Conservation (phyloP, 2,888 invertebrate species). For the Odontothrips loti region DNA sequence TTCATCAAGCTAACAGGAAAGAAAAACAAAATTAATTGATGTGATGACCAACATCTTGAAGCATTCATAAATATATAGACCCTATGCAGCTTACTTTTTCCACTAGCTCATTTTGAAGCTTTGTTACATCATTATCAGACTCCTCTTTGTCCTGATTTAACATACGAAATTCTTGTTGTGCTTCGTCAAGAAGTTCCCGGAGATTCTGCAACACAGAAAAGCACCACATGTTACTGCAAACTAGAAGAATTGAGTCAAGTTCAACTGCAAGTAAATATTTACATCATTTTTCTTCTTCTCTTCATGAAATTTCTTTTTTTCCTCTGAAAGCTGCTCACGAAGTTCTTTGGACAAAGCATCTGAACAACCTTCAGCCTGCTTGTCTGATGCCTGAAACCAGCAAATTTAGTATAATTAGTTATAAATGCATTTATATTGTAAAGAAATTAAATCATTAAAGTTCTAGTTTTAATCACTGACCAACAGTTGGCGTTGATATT, state of each 20-base stretch:
- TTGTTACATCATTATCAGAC: neutral
- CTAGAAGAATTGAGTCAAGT: neutral
- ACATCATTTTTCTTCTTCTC: neutral
- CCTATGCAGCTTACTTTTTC: neutral
- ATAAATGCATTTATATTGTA: neutral
- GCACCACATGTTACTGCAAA: neutral
- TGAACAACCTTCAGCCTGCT: neutral
- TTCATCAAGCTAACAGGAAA: conserved; percentile 5
- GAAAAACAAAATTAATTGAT: neutral
- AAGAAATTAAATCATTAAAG: neutral
- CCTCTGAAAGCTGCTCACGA: neutral
- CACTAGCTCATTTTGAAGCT: neutral
- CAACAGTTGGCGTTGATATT: neutral
- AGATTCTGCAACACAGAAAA: neutral
- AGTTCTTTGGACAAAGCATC: neutral
- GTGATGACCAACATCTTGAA: neutral
- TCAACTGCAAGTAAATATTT: neutral
- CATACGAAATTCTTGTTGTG: neutral
- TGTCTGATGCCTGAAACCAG: neutral
- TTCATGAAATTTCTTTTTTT: neutral
- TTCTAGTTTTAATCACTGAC: neutral
- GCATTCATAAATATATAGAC: neutral
- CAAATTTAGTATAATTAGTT: neutral
- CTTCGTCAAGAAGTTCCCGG: neutral
- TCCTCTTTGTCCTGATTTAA: neutral